Evolutionary conservation across 2,113 vertebrate genomes (phyloP).

Genomic region (Phasianus colchicus): DNA sequence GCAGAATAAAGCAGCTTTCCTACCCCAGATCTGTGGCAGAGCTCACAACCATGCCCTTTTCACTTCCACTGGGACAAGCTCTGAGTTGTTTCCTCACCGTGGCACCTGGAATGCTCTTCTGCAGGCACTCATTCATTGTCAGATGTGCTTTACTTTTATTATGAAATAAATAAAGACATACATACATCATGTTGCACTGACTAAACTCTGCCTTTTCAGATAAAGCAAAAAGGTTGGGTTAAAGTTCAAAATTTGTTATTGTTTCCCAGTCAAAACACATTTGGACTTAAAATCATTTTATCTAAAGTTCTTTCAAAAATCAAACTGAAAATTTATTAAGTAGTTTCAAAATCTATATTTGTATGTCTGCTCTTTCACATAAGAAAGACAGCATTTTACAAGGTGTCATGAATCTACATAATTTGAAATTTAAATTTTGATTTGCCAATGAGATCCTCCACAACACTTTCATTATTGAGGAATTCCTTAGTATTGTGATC

Average conservation of each 20-base stretch:
- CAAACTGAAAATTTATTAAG: background rate
- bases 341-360: background rate
- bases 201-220: background rate
- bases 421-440: background rate
- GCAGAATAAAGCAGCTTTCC: background rate
- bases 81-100: background rate
- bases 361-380: background rate
- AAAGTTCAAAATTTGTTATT: background rate
- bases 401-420: background rate
- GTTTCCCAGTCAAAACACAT: background rate
- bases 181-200: background rate
- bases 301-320: background rate
- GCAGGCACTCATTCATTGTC: background rate
- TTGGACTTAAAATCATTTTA: background rate
- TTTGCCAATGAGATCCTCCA: background rate
- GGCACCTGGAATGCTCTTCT: fast-evolving
- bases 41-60: fast-evolving
- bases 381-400: background rate
- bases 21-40: background rate
- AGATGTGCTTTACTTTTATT: background rate
- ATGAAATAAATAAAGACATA: background rate
- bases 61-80: fast-evolving
- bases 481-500: background rate
- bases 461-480: background rate
- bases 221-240: background rate